Conservation (phyloP, 2,888 invertebrate species). For the Oxycera nigricornis region DNA sequence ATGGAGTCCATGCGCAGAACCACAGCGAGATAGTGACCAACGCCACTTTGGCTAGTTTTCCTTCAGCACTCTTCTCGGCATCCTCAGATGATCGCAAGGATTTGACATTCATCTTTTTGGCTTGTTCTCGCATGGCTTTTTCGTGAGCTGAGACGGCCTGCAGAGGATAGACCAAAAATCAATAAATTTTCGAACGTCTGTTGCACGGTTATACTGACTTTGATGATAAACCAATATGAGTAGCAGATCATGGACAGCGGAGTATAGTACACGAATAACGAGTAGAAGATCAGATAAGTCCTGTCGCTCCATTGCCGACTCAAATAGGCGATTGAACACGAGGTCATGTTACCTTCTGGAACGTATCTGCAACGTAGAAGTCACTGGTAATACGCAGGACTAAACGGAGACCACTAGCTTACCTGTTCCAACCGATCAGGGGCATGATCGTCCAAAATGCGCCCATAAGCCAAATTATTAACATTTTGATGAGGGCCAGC, state of each 20-base stretch:
- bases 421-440: conserved; percentile 87
- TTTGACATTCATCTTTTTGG: conserved; percentile 93
- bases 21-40: conserved; percentile 88
- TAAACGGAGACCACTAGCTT: conserved; percentile 65
- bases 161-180: not conserved
- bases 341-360: conserved; percentile 93
- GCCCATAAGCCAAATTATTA: conserved; percentile 80
- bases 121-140: conserved; percentile 86
- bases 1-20: conserved; percentile 94
- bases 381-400: not conserved
- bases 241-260: conserved; percentile 83
- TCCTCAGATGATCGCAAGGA: conserved; percentile 82
- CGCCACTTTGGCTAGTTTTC: conserved; percentile 88
- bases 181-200: not conserved
- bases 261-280: conserved; percentile 77
- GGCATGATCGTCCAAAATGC: conserved; percentile 83
- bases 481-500: conserved; percentile 77
- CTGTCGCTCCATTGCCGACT: conserved; percentile 76
- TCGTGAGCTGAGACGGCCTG: conserved; percentile 85
- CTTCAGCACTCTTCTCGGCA: conserved; percentile 81
- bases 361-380: conserved; percentile 71
- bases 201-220: conserved; percentile 63
- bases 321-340: conserved; percentile 89
- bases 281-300: conserved; percentile 81
- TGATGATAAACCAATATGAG: conserved; percentile 87